Percentiles rank a stretch among this genome's conserved stretches.
These are phyloP conservation scores for Premnoplex brunnescens DNA, from an alignment of 2,797 vertebrate species.

Conservation along the genomic window DNA sequence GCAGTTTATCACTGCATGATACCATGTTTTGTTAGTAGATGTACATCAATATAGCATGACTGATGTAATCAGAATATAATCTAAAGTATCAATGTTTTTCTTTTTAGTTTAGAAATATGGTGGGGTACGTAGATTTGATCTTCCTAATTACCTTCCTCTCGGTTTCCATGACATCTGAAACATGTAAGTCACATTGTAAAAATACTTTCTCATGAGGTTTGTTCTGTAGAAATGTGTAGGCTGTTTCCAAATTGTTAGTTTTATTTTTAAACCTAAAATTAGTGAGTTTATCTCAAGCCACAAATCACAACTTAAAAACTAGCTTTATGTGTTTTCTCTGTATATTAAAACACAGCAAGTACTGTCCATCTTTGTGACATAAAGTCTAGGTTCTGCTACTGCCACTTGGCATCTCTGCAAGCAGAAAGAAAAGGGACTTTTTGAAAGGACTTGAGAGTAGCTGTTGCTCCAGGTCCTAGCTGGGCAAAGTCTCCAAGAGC, in stretches of 20 bases:
- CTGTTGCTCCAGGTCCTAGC: background rate
- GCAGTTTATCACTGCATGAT: background rate
- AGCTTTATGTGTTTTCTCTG: background rate
- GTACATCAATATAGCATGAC: background rate
- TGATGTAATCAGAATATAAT: background rate
- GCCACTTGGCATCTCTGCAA: background rate
- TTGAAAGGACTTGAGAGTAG: background rate
- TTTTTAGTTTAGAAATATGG: constrained; percentile 15
- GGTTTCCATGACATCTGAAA: background rate
- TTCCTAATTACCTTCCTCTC: constrained; percentile 23
- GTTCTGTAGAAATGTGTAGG: background rate
- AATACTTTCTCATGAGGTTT: background rate
- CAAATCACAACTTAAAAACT: background rate
- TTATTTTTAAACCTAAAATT: background rate
- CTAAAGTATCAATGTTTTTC: background rate
- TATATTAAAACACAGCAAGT: background rate
- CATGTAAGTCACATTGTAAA: constrained; percentile 41
- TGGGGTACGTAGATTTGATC: background rate
- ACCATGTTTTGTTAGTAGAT: background rate
- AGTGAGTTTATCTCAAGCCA: background rate
- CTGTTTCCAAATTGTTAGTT: background rate
- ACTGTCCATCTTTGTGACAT: background rate
- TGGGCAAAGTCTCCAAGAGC: background rate
- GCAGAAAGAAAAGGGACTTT: background rate
- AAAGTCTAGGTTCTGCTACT: background rate